Conservation (phyloP, 2,888 invertebrate species). For the Parnassius glacialis region DNA sequence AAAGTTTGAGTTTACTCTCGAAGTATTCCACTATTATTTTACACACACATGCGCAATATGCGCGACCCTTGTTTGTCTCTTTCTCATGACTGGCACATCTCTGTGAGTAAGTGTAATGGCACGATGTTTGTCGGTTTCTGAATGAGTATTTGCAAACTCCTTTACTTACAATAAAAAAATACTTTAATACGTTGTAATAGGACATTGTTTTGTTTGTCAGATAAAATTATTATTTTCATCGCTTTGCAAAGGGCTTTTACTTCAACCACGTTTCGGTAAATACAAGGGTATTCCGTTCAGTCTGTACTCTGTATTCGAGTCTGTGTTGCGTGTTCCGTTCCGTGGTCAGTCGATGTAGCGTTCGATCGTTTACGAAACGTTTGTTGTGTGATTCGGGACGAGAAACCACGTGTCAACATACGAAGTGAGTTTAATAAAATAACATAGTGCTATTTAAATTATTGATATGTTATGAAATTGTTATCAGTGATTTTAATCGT, state of each 20-base stretch:
- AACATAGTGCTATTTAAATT: constrained; percentile 13
- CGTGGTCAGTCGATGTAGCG: constrained; percentile 35
- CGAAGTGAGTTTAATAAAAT: constrained; percentile 43
- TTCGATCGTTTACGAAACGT: constrained; percentile 10
- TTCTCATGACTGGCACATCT: background rate
- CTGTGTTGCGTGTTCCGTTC: constrained; percentile 41
- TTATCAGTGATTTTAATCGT: background rate
- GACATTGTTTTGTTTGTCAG: constrained; percentile 42
- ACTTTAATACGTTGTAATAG: constrained; percentile 22
- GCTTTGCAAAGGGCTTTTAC: constrained; percentile 49
- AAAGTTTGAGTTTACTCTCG: constrained; percentile 7
- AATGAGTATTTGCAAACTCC: background rate
- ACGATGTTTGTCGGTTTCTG: background rate
- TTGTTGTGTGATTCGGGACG: constrained; percentile 30
- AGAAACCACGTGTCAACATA: constrained; percentile 40
- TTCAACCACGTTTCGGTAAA: constrained; percentile 41
- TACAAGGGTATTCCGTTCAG: constrained; percentile 37
- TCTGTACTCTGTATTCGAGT: constrained; percentile 42
- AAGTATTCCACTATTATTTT: constrained; percentile 11
- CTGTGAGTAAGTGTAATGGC: constrained; percentile 13
- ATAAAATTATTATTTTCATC: constrained; percentile 52
- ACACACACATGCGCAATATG: constrained; percentile 1
- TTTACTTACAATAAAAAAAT: constrained; percentile 29
- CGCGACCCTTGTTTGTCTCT: constrained; percentile 6
- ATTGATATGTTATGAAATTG: background rate